Percentiles rank a stretch among this genome's conserved stretches.
These are phyloP conservation scores for Zygaena filipendulae DNA, from an alignment of 2,888 invertebrate genomes.

Conservation along the genomic window DNA sequence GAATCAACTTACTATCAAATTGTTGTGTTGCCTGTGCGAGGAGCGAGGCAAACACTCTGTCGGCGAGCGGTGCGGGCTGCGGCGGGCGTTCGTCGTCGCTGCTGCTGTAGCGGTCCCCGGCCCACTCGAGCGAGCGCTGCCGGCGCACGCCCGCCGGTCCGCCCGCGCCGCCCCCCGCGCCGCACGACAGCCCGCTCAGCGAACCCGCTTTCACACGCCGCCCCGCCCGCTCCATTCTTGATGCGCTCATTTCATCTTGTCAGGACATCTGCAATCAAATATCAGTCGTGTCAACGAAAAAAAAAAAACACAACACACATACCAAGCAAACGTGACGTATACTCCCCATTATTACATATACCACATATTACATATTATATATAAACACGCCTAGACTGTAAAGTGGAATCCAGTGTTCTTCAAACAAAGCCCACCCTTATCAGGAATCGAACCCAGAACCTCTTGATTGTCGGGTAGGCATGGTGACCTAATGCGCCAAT, in stretches of 20 bases:
- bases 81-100: slow-evolving; percentile 62
- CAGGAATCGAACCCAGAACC: too few relatives aligned
- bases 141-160: slow-evolving; percentile 44
- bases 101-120: slow-evolving; percentile 68
- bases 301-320: slow-evolving; percentile 6
- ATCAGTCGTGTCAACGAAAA: slow-evolving; percentile 1
- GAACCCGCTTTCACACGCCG: slow-evolving; percentile 57
- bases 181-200: slow-evolving; percentile 43
- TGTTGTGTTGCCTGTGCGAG: slow-evolving; percentile 66
- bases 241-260: slow-evolving; percentile 42
- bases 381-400: too few relatives aligned
- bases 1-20: slow-evolving; percentile 47
- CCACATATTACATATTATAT: too few relatives aligned
- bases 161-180: slow-evolving; percentile 24
- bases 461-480: too few relatives aligned
- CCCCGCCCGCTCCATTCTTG: slow-evolving; percentile 54
- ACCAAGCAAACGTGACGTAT: too few relatives aligned
- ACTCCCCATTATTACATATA: too few relatives aligned
- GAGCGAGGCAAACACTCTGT: slow-evolving; percentile 60
- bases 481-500: too few relatives aligned
- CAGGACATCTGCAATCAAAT: slow-evolving; percentile 34
- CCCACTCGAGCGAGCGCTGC: slow-evolving; percentile 69
- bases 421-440: too few relatives aligned
- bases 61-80: slow-evolving; percentile 59
- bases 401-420: too few relatives aligned